phyloP scores from a whole-genome alignment of 2,797 vertebrate genomes.

The Coregonus ussuriensis region DNA sequence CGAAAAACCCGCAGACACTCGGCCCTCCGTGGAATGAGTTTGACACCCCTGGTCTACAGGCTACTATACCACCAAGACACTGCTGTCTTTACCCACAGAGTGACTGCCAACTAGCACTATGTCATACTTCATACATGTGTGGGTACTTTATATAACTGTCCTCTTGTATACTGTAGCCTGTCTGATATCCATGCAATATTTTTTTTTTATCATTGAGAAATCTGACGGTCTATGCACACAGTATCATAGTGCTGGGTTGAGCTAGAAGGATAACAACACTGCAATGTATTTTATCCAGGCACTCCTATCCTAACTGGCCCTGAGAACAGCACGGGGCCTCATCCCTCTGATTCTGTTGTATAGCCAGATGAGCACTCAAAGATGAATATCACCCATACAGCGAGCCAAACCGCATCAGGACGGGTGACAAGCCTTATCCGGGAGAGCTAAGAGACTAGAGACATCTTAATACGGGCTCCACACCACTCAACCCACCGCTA shows the following conservation, averaged over 20 bases:
- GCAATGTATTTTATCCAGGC: background rate
- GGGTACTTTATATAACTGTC: background rate
- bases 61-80: no score
- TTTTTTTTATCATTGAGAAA: background rate
- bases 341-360: constrained; percentile 6
- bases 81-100: no score
- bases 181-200: background rate
- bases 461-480: constrained; percentile 7
- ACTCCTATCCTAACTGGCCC: background rate
- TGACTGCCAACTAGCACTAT: background rate
- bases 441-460: background rate
- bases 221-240: no score
- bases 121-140: background rate
- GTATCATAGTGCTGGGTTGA: background rate
- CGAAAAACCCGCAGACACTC: no score
- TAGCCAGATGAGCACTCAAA: constrained; percentile 19
- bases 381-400: constrained; percentile 2
- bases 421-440: background rate
- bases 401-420: background rate
- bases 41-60: no score
- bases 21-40: no score
- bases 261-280: constrained; percentile 27
- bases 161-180: background rate
- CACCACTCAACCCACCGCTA: background rate
- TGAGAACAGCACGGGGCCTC: background rate